Conservation (phyloP, 2,797 vertebrate species). For the Gymnocypris eckloni region DNA sequence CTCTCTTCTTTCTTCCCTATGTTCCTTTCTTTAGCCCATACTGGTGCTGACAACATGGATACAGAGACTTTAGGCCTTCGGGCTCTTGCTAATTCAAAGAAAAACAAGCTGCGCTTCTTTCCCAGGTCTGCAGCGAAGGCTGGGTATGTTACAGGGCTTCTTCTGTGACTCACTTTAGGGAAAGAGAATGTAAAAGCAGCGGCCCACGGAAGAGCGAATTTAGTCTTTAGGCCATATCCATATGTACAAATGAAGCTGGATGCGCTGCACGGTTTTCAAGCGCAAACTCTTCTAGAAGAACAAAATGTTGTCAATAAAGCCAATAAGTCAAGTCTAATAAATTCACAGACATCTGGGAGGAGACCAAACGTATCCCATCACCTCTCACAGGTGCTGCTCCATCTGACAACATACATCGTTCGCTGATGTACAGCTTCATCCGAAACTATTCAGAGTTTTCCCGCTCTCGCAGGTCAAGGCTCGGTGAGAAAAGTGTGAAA, state of each 20-base stretch:
- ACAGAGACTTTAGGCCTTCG: slow-evolving; percentile 75
- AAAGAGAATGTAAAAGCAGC: slow-evolving; percentile 60
- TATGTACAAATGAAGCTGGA: slow-evolving; percentile 25
- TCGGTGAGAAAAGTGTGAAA: slow-evolving; percentile 27
- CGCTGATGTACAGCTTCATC: background rate
- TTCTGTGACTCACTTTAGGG: slow-evolving; percentile 81
- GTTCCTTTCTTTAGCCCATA: slow-evolving; percentile 62
- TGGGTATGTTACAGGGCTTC: slow-evolving; percentile 76
- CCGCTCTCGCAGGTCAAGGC: slow-evolving; percentile 26
- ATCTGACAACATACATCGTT: slow-evolving; percentile 39
- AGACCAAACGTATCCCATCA: slow-evolving; percentile 6
- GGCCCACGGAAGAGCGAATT: slow-evolving; percentile 31
- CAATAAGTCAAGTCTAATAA: background rate
- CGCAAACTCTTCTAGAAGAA: background rate
- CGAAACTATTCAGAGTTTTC: slow-evolving; percentile 46
- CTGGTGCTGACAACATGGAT: slow-evolving; percentile 82
- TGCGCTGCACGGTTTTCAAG: slow-evolving; percentile 3
- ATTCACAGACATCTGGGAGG: slow-evolving; percentile 6
- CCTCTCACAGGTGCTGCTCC: slow-evolving; percentile 1
- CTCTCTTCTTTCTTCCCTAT: slow-evolving; percentile 48
- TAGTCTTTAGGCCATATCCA: slow-evolving; percentile 37
- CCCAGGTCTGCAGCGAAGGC: slow-evolving; percentile 75
- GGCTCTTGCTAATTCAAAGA: slow-evolving; percentile 67
- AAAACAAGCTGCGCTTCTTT: slow-evolving; percentile 78
- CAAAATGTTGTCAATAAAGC: background rate